Conservation (phyloP, 2,113 vertebrate species). For the Vireo altiloquus region DNA sequence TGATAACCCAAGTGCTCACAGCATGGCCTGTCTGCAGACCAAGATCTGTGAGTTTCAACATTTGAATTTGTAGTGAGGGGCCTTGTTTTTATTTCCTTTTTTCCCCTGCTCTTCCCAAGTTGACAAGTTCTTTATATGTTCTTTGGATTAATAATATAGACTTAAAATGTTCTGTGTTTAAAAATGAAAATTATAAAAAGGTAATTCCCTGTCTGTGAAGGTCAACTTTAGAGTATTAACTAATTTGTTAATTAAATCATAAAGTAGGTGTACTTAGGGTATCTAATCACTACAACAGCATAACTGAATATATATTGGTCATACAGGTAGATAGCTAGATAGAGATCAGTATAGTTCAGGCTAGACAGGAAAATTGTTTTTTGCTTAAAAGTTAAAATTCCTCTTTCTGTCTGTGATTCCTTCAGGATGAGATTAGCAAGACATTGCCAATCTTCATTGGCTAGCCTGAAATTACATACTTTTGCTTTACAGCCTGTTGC, state of each 20-base stretch:
- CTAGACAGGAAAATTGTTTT: neutral
- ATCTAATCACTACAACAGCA: neutral
- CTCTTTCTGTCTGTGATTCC: neutral
- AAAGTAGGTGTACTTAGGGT: neutral
- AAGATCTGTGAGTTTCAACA: neutral
- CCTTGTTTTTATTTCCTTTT: neutral
- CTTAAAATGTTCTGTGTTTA: neutral
- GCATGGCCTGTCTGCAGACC: neutral
- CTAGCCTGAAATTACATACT: neutral
- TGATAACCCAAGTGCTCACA: neutral
- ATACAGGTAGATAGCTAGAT: neutral
- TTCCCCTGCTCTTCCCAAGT: neutral
- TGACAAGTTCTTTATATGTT: neutral
- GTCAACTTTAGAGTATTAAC: neutral
- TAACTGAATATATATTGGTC: neutral
- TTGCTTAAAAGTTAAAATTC: neutral
- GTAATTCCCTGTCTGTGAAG: neutral
- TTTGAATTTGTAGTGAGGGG: neutral
- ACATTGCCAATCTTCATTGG: neutral
- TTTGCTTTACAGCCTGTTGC: neutral
- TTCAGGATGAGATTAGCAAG: neutral
- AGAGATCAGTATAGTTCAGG: neutral
- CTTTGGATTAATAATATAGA: neutral
- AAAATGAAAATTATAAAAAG: neutral
- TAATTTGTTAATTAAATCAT: neutral